Conservation (phyloP, 2,888 invertebrate species). For the Agriotes lineatus region DNA sequence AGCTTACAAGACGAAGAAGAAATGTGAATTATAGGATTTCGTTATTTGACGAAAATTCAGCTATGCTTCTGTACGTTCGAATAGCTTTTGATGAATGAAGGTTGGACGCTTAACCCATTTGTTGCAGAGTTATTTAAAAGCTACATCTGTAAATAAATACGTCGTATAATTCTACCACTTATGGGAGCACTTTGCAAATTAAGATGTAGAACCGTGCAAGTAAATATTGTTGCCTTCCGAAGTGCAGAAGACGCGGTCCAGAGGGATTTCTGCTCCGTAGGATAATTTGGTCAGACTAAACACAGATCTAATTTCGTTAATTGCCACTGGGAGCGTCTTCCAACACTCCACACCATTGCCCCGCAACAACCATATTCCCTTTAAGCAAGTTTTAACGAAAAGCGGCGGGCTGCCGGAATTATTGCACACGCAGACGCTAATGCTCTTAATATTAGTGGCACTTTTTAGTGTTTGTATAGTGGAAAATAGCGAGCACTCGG, state of each 20-base stretch:
- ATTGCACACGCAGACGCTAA: constrained; percentile 12
- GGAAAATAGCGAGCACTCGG: background rate
- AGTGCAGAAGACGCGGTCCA: constrained; percentile 45
- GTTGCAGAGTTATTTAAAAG: too few species aligned
- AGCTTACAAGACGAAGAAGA: too few species aligned
- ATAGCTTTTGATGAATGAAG: too few species aligned
- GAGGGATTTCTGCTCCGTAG: constrained; percentile 57
- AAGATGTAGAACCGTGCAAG: background rate
- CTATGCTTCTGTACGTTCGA: too few species aligned
- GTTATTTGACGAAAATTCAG: too few species aligned
- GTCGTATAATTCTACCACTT: too few species aligned
- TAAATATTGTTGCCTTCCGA: background rate
- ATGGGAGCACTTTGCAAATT: too few species aligned
- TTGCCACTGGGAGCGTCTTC: constrained; percentile 52
- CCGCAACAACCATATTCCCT: constrained; percentile 22
- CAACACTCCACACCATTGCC: constrained; percentile 41
- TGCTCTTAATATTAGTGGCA: background rate
- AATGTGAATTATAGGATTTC: too few species aligned
- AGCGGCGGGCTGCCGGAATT: constrained; percentile 6
- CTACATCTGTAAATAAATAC: too few species aligned
- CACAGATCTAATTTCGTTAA: constrained; percentile 60
- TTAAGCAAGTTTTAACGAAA: constrained; percentile 19
- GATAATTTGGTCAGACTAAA: constrained; percentile 60
- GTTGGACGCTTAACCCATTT: too few species aligned
- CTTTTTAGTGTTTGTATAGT: constrained; percentile 22